Base-by-base conservation (phyloP, 2,888 invertebrate species). In the Diarsia rubi region DNA sequence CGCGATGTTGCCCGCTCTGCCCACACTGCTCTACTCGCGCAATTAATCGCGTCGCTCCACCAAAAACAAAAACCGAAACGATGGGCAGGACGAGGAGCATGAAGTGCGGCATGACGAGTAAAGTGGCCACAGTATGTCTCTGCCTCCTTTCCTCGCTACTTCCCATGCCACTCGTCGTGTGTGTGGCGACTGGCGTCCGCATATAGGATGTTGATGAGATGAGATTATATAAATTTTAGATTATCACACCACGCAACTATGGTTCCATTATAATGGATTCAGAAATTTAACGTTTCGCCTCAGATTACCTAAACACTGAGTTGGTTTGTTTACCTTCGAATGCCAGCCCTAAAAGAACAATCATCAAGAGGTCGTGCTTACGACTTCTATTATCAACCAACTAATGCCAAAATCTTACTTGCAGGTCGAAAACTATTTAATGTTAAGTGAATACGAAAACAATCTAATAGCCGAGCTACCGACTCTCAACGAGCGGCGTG, bases 381-480 rank as follows among this genome's bases (percentile, higher is more conserved):
- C 12, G 16, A 64, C 9, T 42, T n/a, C 14, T 31, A 49, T 11
- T 21, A 75, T n/a, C n/a, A 16, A 44, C 16, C n/a, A 11, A 37
- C 52, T 67, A n/a, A 65, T 64, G 14, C 44, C 14, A 37, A 71
- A 54, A 68, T 72, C 11, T 81, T 88, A 86, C 79, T 92, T 91
- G n/a, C 94, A 97, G 97, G 98, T 98, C 83, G 98, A 98, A 93
- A 98, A 98, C 95, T 98, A 98, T 92, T 95, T 98, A 88, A 98
- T 98, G 98, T 97, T 98, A 83, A 98, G 98, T 89, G 98, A 98
- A 93, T 98, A 98, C 93, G 98, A 98, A 92, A 98, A 98, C 95
- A 98, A 98, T 93, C 95, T 98, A 77, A 98, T 98, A 89, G 98
- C 98, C 2, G 98, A 98, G 92, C 97, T 98, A 95, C 98, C 98